Conservation (phyloP, 1,140 invertebrate genomes). For the Cotesia chilonis region DNA sequence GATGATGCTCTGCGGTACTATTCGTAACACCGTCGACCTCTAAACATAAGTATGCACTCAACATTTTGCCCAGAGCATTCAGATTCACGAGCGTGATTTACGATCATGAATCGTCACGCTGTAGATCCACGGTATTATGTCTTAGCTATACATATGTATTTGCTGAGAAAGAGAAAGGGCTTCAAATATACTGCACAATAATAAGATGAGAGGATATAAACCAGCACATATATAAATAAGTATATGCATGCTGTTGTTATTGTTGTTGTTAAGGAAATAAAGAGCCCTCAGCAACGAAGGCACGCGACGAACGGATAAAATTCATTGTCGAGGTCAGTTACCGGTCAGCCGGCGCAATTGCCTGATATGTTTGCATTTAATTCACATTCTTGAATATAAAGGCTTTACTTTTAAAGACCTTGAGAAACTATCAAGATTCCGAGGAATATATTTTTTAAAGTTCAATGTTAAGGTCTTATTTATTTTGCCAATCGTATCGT, state of each 20-base stretch:
- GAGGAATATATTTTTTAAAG: neutral
- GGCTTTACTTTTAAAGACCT: slow-evolving; percentile 18
- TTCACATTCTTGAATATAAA: neutral
- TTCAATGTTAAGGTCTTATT: slow-evolving; percentile 28
- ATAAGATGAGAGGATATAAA: neutral
- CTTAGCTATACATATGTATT: too few relatives aligned
- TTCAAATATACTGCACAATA: neutral
- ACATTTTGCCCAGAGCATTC: slow-evolving; percentile 6
- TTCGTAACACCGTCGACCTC: slow-evolving; percentile 7
- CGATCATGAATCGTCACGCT: slow-evolving; percentile 19
- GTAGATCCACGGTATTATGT: slow-evolving; percentile 7
- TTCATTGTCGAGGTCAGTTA: slow-evolving; percentile 35
- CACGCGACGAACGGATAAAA: slow-evolving; percentile 19
- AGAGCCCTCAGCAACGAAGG: neutral
- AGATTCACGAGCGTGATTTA: slow-evolving; percentile 27
- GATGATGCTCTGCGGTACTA: slow-evolving; percentile 7
- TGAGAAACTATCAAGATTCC: neutral
- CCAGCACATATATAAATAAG: too few relatives aligned
- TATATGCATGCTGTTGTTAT: too few relatives aligned
- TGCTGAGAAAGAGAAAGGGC: neutral
- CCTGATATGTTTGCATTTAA: slow-evolving; percentile 17
- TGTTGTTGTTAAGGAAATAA: neutral
- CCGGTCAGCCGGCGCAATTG: slow-evolving; percentile 16
- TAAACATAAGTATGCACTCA: slow-evolving; percentile 31
- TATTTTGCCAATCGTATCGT: neutral